These are phyloP conservation scores for Upupa epops DNA, from an alignment of 2,113 vertebrate species.

Conservation along the genomic window DNA sequence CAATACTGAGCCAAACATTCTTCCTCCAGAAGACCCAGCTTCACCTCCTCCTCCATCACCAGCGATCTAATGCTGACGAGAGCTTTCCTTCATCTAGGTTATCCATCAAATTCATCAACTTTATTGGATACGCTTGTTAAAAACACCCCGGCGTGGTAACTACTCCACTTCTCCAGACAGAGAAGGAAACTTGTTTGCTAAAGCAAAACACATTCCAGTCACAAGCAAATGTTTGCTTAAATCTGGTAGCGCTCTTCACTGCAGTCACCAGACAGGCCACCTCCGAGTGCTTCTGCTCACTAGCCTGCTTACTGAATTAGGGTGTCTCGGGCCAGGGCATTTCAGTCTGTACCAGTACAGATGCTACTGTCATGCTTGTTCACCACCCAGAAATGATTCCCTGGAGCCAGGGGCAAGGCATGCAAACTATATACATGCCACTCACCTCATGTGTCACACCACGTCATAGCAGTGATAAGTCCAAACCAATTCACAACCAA, in stretches of 20 bases:
- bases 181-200: not conserved
- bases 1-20: not conserved
- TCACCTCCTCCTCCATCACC: not conserved
- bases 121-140: not conserved
- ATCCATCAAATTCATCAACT: too few relatives aligned
- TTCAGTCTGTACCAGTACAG: not conserved
- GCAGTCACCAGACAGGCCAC: not conserved
- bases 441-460: too few relatives aligned
- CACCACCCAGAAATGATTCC: not conserved
- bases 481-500: not conserved
- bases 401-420: not conserved
- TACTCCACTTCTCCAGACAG: not conserved
- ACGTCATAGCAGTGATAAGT: not conserved
- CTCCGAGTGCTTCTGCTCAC: not conserved
- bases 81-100: not conserved
- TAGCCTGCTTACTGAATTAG: not conserved
- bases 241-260: not conserved
- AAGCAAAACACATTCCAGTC: not conserved
- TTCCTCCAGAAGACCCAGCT: not conserved
- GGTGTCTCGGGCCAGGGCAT: not conserved
- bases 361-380: not conserved
- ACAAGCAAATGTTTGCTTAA: not conserved
- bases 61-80: not conserved
- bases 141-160: too few relatives aligned
- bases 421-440: rapidly evolving